A percentile compares a stretch with the other conserved stretches of the same genome.
phyloP scores from a whole-genome alignment of 2,113 vertebrate genomes.

The Cinclus mexicanus region DNA sequence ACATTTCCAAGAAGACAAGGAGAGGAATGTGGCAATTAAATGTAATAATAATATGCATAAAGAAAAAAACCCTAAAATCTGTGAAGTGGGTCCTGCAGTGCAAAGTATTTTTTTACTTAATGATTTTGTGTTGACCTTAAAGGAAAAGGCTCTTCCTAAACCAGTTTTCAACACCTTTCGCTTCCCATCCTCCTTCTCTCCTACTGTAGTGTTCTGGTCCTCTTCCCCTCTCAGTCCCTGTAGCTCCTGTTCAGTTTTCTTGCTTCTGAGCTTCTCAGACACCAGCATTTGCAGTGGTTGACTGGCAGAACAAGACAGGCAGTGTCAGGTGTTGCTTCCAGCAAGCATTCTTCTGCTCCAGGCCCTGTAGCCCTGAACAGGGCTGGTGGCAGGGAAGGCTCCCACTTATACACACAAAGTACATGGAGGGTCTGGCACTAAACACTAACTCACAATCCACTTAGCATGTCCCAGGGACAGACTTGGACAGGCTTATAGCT shows the following conservation, averaged over 20 bases:
- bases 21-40: background rate
- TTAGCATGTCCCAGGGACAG: background rate
- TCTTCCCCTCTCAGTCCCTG: background rate
- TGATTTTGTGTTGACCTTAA: background rate
- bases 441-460: background rate
- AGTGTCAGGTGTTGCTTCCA: background rate
- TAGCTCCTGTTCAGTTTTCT: background rate
- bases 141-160: background rate
- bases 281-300: background rate
- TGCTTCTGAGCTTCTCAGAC: background rate
- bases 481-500: background rate
- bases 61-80: background rate
- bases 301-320: background rate
- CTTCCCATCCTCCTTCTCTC: background rate
- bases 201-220: background rate
- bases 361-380: background rate
- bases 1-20: background rate
- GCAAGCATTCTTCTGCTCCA: background rate
- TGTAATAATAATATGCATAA: background rate
- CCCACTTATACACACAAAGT: background rate
- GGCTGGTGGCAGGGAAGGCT: background rate
- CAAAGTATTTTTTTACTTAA: background rate
- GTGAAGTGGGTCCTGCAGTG: background rate
- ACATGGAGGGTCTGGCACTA: background rate
- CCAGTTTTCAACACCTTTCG: background rate